Evolutionary conservation across 2,113 vertebrate species (phyloP).

Genomic region (Oplegnathus fasciatus): DNA sequence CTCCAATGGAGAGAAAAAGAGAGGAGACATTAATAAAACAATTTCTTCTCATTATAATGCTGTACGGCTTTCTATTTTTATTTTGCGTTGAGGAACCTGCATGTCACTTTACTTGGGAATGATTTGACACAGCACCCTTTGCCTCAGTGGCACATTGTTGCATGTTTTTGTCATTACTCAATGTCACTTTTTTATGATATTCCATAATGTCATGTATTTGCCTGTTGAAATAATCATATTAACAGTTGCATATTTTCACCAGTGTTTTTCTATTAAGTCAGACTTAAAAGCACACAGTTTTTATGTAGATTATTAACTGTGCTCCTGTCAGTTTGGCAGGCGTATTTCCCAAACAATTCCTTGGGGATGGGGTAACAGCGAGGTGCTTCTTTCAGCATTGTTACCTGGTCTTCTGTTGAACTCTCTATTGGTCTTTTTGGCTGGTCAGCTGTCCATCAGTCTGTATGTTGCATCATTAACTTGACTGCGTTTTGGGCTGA

Average conservation of each 20-base stretch:
- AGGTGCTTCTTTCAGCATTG: not conserved
- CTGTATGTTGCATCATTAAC: not conserved
- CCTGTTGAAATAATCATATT: constrained; percentile 62
- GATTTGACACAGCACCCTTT: constrained; percentile 68
- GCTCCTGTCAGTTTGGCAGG: not conserved
- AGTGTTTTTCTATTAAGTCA: constrained; percentile 9
- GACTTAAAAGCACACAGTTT: constrained; percentile 14
- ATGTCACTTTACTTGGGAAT: constrained; percentile 64
- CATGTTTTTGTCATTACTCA: constrained; percentile 76
- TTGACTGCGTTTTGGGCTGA: constrained; percentile 7
- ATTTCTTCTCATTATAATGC: constrained; percentile 77
- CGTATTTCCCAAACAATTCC: not conserved
- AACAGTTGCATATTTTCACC: constrained; percentile 37
- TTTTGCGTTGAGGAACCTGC: constrained; percentile 59
- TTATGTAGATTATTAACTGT: constrained; percentile 8
- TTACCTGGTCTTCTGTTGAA: not conserved
- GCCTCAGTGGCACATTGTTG: constrained; percentile 61
- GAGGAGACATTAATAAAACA: constrained; percentile 76
- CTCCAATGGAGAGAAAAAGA: constrained; percentile 54
- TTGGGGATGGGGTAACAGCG: not conserved
- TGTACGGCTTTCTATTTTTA: constrained; percentile 75
- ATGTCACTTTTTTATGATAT: constrained; percentile 76
- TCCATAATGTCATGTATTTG: constrained; percentile 67
- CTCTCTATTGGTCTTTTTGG: not conserved
- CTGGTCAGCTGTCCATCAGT: not conserved